A percentile compares a stretch with the other conserved stretches of the same genome.
Evolutionary conservation across 2,797 vertebrate genomes (phyloP).

Genomic region (Acanthurus tractus): DNA sequence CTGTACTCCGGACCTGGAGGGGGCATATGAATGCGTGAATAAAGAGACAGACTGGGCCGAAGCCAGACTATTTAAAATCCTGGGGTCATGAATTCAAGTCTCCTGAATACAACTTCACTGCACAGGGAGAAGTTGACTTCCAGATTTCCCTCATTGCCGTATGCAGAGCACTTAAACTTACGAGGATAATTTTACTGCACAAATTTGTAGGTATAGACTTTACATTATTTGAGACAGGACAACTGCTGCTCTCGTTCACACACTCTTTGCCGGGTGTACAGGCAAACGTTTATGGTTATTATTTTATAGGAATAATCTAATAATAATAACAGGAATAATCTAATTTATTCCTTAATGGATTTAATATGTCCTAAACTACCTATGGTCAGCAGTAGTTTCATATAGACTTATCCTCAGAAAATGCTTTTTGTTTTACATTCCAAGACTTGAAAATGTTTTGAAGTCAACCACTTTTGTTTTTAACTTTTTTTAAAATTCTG

Average conservation of each 20-base stretch:
- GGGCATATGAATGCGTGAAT: slow-evolving; percentile 16
- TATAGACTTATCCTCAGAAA: too few relatives aligned
- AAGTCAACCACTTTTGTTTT: not conserved
- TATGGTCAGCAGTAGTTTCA: too few relatives aligned
- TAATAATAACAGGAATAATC: too few relatives aligned
- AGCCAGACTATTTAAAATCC: not conserved
- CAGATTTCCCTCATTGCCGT: not conserved
- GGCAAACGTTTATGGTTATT: not conserved
- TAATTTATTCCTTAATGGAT: not conserved
- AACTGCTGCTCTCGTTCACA: not conserved
- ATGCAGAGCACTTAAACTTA: not conserved
- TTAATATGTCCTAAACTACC: not conserved
- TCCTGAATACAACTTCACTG: not conserved
- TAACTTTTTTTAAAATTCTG: too few relatives aligned
- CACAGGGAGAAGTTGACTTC: not conserved
- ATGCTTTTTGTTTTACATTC: not conserved
- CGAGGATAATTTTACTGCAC: not conserved
- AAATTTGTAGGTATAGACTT: not conserved
- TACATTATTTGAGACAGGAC: not conserved
- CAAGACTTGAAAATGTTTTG: not conserved
- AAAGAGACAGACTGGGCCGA: slow-evolving; percentile 6
- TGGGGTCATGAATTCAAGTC: not conserved
- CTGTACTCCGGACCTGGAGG: slow-evolving; percentile 85
- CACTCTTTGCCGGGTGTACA: not conserved
- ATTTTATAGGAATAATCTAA: not conserved